These are phyloP conservation scores for Blastobasis lacticolella DNA, from an alignment of 2,888 invertebrate genomes.

Conservation along the genomic window DNA sequence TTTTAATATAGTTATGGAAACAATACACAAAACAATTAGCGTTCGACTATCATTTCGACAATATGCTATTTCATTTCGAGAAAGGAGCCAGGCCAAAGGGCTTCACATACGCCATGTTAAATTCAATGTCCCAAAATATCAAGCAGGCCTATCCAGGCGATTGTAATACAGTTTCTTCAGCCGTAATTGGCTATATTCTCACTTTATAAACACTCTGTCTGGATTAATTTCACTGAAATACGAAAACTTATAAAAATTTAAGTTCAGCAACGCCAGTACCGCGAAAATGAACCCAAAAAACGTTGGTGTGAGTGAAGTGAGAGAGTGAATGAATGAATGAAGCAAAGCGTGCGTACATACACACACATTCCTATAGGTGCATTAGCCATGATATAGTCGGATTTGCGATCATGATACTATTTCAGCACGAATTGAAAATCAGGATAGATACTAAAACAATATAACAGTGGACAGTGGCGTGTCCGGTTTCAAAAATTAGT, in stretches of 20 bases:
- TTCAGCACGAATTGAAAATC: too few species aligned
- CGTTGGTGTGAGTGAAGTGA: slow-evolving; percentile 18
- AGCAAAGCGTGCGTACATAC: slow-evolving; percentile 9
- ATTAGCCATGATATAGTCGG: too few species aligned
- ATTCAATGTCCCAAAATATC: slow-evolving; percentile 9
- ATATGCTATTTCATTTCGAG: slow-evolving; percentile 59
- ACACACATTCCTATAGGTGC: slow-evolving; percentile 20
- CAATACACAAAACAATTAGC: slow-evolving; percentile 37
- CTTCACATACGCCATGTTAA: slow-evolving; percentile 64
- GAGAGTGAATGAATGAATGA: slow-evolving; percentile 6
- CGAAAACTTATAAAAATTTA: slow-evolving; percentile 38
- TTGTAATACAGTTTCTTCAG: slow-evolving; percentile 15
- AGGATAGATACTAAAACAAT: too few species aligned
- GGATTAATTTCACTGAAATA: slow-evolving; percentile 20
- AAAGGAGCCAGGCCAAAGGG: slow-evolving; percentile 39
- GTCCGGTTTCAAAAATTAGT: too few species aligned
- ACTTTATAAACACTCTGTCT: slow-evolving; percentile 22
- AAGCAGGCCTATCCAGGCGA: slow-evolving; percentile 14
- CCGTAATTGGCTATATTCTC: slow-evolving; percentile 22
- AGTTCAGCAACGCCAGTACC: slow-evolving; percentile 51
- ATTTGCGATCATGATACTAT: too few species aligned
- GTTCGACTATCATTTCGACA: slow-evolving; percentile 40
- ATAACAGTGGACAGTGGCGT: too few species aligned
- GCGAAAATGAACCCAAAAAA: slow-evolving; percentile 45
- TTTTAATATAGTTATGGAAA: slow-evolving; percentile 34